Percentiles rank a stretch among this genome's conserved stretches.
Conservation (phyloP, 1,140 invertebrate genomes). For the Drosophila melanica region DNA sequence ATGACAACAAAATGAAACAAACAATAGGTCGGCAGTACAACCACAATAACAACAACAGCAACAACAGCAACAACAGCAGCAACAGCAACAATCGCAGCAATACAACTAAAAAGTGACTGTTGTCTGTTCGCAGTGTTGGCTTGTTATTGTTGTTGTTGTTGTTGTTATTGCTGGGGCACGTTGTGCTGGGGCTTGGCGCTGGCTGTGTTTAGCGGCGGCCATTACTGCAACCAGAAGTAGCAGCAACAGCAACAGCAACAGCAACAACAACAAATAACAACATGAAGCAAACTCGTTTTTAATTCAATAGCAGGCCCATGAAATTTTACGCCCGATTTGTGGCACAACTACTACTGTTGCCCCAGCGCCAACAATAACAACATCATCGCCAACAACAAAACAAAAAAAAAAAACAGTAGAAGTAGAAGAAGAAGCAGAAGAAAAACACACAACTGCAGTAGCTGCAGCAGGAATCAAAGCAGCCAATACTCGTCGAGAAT, state of each 20-base stretch:
- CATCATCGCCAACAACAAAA: conserved; percentile 16
- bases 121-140: conserved; percentile 21
- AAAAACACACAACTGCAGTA: conserved; percentile 15
- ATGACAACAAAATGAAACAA: conserved; percentile 68
- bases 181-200: conserved; percentile 68
- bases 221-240: conserved; percentile 64
- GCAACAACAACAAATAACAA: conserved; percentile 40
- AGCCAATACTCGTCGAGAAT: conserved; percentile 14
- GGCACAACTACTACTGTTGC: conserved; percentile 81
- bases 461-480: conserved; percentile 20
- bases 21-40: conserved; percentile 66
- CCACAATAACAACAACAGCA: conserved; percentile 39
- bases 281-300: conserved; percentile 74
- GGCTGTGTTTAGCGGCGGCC: conserved; percentile 34
- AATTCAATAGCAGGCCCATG: conserved; percentile 83
- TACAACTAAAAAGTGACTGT: conserved; percentile 59
- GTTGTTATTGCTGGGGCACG: conserved; percentile 49
- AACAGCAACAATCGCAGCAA: conserved; percentile 21
- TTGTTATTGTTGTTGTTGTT: conserved; percentile 33
- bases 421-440: too few relatives aligned
- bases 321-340: conserved; percentile 84
- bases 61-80: conserved; percentile 21
- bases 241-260: conserved; percentile 40
- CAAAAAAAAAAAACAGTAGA: conserved; percentile 6
- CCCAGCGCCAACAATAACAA: conserved; percentile 31